Conservation (phyloP, 2,113 vertebrate genomes). For the Murina feae region DNA sequence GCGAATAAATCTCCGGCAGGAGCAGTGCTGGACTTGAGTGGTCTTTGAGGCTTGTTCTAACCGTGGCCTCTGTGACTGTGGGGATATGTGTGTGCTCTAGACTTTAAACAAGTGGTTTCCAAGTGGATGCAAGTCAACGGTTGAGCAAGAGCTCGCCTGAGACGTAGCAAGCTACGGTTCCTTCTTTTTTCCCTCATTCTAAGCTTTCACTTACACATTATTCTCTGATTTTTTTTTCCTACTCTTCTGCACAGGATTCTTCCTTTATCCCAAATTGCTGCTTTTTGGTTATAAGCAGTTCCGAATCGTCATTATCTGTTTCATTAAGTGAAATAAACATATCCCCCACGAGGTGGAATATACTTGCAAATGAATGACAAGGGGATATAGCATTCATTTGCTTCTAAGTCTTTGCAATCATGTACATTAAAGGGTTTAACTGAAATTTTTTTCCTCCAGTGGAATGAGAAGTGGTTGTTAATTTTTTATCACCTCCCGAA, state of each 20-base stretch:
- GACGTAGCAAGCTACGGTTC: neutral
- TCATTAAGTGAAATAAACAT: conserved; percentile 20
- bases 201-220: neutral
- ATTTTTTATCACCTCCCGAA: conserved; percentile 35
- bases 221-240: neutral
- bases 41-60: neutral
- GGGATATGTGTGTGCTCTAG: neutral
- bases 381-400: conserved; percentile 47
- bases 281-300: conserved; percentile 11
- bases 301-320: conserved; percentile 17
- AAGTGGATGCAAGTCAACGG: neutral
- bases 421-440: conserved; percentile 1
- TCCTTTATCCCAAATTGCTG: neutral
- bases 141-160: neutral
- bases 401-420: conserved; percentile 14
- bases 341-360: neutral
- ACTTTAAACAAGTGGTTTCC: conserved; percentile 18
- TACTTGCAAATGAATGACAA: neutral
- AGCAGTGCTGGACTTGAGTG: neutral
- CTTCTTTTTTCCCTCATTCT: neutral
- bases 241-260: neutral
- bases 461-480: conserved; percentile 41
- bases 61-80: neutral
- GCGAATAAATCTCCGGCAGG: neutral
- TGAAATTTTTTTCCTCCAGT: conserved; percentile 24